Base-by-base conservation (phyloP, 1,140 invertebrate genomes). In the Antheraea pernyi region DNA sequence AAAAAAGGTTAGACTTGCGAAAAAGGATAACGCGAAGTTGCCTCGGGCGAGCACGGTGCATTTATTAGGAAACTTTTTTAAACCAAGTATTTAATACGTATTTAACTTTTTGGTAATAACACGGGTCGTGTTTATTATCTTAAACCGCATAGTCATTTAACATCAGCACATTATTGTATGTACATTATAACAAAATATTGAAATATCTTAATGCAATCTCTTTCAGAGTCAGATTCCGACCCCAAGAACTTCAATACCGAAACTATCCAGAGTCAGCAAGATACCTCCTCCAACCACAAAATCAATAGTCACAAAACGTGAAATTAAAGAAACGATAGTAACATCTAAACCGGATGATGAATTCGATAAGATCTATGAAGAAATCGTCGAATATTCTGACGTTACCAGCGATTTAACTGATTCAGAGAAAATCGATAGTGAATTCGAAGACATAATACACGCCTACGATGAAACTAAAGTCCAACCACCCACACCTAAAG, bases 401-500 rank as follows among this genome's bases (percentile, higher is more conserved):
- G 46, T 59, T 61, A 13, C 5, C 62, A 3, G 39, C 67, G 46
- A 64, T 69, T n/a, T 71, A 58, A 69, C 69, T 68, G 81, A 88
- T 48, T 78, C 80, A 7, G 76, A 76, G 10, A 82, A 79, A 74
- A 46, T 88, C 16, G 86, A 89, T 58, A 81, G 65, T 10, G 84
- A 80, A 19, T 91, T 91, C 72, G 88, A 91, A 67, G 88, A 91
- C 80, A 85, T 90, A 58, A 85, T 91, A 46, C 86, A 91, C 60
- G 80, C 78, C 8, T 91, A 91, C 66, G 87, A 89, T 30, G 84
- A 86, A 36, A 74, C 82, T 19, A 78, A 83, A 69, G 65, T 79
- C 13, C 65, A 83, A 69, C 62, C 77, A 9, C 67, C 46, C 13
- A 53, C 16, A 53, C 46, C 46, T 53, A 53, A 16, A 53, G 46